These are phyloP conservation scores for Ceriagrion tenellum DNA, from an alignment of 2,888 invertebrate genomes.

Conservation along the genomic window DNA sequence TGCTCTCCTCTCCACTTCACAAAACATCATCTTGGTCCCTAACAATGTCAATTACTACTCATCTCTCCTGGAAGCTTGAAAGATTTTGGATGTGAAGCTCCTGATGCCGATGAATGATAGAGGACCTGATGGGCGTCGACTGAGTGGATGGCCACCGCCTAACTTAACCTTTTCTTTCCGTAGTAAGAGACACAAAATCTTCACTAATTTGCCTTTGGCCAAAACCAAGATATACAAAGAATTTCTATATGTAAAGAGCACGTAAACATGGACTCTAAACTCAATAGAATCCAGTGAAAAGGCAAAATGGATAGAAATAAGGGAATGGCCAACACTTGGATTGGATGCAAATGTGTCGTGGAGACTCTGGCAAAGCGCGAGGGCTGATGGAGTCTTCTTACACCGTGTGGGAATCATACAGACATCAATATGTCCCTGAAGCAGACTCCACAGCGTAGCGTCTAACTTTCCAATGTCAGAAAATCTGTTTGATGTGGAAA, in stretches of 20 bases:
- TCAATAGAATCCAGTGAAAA: not conserved
- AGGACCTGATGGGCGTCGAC: not conserved
- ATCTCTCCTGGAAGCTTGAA: not conserved
- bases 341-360: not conserved
- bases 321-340: not conserved
- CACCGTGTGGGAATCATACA: not conserved
- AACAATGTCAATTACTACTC: not conserved
- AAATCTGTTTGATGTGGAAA: too few relatives aligned
- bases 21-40: not conserved
- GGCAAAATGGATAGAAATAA: not conserved
- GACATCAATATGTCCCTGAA: not conserved
- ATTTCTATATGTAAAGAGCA: not conserved
- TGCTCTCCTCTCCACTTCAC: not conserved
- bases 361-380: not conserved
- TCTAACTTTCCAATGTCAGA: not conserved
- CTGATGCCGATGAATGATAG: not conserved
- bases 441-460: not conserved
- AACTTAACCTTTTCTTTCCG: not conserved
- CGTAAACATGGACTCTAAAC: not conserved
- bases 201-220: not conserved
- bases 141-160: not conserved
- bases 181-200: not conserved
- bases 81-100: not conserved
- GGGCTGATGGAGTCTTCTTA: not conserved
- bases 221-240: not conserved